phyloP scores from a whole-genome alignment of 2,888 invertebrate genomes.

The Drosophila helvetica region DNA sequence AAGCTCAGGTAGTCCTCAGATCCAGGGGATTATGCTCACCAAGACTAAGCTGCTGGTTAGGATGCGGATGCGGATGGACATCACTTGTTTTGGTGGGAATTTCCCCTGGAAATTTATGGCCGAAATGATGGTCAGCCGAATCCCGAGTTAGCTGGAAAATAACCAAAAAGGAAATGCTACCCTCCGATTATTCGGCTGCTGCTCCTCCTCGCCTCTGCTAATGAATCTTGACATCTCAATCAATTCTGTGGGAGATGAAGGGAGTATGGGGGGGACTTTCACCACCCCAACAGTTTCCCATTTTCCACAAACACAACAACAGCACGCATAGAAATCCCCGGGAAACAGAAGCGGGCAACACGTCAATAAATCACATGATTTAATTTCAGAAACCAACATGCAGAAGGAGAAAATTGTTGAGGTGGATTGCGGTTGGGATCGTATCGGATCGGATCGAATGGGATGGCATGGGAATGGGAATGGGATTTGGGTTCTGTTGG shows the following conservation, averaged over 20 bases:
- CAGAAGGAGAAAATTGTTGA: constrained; percentile 71
- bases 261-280: constrained; percentile 33
- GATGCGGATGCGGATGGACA: constrained; percentile 38
- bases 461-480: constrained; percentile 15
- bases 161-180: constrained; percentile 22
- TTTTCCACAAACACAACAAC: constrained; percentile 32
- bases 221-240: constrained; percentile 81
- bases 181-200: not conserved
- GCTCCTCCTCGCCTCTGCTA: constrained; percentile 47
- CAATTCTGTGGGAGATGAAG: constrained; percentile 46
- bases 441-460: constrained; percentile 1
- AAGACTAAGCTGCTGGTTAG: constrained; percentile 49
- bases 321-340: constrained; percentile 11
- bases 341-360: constrained; percentile 47
- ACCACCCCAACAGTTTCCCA: constrained; percentile 47
- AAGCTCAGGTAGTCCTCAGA: constrained; percentile 56
- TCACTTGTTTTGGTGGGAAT: constrained; percentile 68
- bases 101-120: constrained; percentile 36
- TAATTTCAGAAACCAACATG: constrained; percentile 60
- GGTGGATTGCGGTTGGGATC: constrained; percentile 52
- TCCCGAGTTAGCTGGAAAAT: constrained; percentile 27
- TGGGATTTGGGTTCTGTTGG: constrained; percentile 14
- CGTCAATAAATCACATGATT: constrained; percentile 77
- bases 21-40: constrained; percentile 46
- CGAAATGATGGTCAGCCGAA: constrained; percentile 21